These are phyloP conservation scores for Oncorhynchus mykiss DNA, from an alignment of 2,113 vertebrate species.

Conservation along the genomic window DNA sequence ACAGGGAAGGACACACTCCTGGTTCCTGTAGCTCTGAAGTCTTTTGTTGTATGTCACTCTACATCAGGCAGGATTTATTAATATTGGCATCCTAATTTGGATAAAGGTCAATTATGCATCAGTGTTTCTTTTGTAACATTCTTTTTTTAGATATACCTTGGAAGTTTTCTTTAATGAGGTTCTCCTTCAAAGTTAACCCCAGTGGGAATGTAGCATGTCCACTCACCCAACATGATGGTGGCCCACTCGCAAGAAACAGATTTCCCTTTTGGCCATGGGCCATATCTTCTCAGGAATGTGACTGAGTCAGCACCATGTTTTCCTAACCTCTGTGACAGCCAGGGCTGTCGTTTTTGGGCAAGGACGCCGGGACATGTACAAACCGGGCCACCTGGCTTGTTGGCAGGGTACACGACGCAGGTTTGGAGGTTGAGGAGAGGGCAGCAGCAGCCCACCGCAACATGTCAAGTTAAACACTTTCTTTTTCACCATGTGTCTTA, in stretches of 20 bases:
- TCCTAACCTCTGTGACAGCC: conserved; percentile 44
- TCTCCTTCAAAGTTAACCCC: conserved; percentile 16
- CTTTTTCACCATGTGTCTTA: background rate
- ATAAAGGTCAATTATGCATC: too few species aligned
- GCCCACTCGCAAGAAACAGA: background rate
- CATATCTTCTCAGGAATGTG: conserved; percentile 13
- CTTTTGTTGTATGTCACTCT: background rate
- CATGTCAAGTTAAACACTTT: background rate
- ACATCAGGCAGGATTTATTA: background rate
- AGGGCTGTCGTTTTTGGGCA: conserved; percentile 13
- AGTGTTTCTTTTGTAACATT: background rate
- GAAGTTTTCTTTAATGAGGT: background rate
- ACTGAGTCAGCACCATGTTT: conserved; percentile 20
- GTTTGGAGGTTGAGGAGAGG: background rate
- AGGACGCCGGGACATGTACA: conserved; percentile 47
- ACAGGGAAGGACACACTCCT: conserved; percentile 26
- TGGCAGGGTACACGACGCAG: conserved; percentile 18
- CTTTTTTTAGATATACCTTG: background rate
- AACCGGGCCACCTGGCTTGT: conserved; percentile 59
- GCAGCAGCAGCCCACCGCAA: background rate
- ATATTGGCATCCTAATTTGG: background rate
- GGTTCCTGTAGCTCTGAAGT: conserved; percentile 52
- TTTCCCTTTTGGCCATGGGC: background rate
- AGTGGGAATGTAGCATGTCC: background rate
- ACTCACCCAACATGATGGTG: background rate